Percentiles rank a stretch among this genome's conserved stretches.
Evolutionary conservation across 2,797 vertebrate genomes (phyloP).

Genomic region (Bucorvus abyssinicus): DNA sequence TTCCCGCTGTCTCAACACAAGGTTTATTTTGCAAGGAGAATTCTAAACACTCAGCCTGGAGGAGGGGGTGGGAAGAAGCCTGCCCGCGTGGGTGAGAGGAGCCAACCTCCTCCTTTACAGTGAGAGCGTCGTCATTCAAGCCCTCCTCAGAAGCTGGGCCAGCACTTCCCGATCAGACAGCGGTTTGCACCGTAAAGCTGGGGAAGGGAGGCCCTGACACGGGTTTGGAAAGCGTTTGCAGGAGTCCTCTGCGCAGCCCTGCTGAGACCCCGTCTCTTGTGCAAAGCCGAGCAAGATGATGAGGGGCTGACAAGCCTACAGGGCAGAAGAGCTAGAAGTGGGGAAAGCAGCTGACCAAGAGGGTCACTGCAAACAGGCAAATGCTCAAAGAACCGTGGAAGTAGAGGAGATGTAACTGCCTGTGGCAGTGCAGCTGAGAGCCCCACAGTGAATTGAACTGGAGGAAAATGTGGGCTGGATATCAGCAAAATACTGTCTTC

Average conservation of each 20-base stretch:
- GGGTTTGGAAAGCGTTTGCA: background rate
- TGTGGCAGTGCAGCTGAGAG: background rate
- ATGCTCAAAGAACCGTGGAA: background rate
- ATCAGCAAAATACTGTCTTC: constrained; percentile 38
- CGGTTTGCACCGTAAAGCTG: background rate
- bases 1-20: background rate
- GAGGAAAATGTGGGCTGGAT: constrained; percentile 20
- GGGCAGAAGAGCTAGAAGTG: constrained; percentile 10
- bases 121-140: background rate
- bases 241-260: background rate
- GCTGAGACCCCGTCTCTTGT: background rate
- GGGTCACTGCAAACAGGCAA: background rate
- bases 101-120: background rate
- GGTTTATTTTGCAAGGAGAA: background rate
- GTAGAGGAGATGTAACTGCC: background rate
- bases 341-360: background rate
- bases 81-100: background rate
- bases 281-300: background rate
- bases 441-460: background rate
- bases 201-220: background rate
- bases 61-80: background rate
- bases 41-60: background rate
- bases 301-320: constrained; percentile 17
- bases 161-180: background rate
- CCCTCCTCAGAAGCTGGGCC: background rate